phyloP scores from a whole-genome alignment of 2,888 invertebrate species.

The Blastobasis adustella region DNA sequence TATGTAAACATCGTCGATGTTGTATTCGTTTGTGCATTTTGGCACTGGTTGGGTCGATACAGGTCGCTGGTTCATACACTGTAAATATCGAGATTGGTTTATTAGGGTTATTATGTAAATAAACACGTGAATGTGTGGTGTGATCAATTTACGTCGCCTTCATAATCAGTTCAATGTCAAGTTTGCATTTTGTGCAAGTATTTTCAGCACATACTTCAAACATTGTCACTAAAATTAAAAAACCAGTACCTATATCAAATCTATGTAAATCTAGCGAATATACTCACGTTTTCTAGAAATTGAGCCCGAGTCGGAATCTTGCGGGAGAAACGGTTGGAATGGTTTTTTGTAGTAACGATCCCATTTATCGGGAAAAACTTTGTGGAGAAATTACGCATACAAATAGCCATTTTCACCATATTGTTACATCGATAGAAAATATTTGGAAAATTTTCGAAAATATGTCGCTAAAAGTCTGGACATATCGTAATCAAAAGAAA shows the following conservation, averaged over 20 bases:
- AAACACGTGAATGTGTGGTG: slow-evolving; percentile 30
- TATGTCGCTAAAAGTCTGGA: slow-evolving; percentile 36
- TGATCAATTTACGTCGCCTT: slow-evolving; percentile 23
- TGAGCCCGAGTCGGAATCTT: slow-evolving; percentile 63
- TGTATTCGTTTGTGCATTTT: slow-evolving; percentile 36
- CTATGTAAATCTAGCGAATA: slow-evolving; percentile 5
- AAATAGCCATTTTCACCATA: slow-evolving; percentile 70
- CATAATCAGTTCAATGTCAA: slow-evolving; percentile 50
- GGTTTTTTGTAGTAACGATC: slow-evolving; percentile 69
- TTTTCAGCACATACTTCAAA: neutral
- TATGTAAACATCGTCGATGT: slow-evolving; percentile 42
- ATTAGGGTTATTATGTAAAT: slow-evolving; percentile 5
- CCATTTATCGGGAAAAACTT: slow-evolving; percentile 71
- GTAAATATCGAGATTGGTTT: slow-evolving; percentile 16
- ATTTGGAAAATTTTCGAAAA: slow-evolving; percentile 37
- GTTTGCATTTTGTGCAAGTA: slow-evolving; percentile 1
- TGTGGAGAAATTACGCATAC: slow-evolving; percentile 71
- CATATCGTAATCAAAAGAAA: slow-evolving; percentile 25
- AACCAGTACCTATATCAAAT: too few relatives aligned
- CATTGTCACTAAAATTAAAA: too few relatives aligned
- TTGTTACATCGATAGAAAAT: slow-evolving; percentile 23
- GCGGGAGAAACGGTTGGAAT: slow-evolving; percentile 65
- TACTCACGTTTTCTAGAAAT: slow-evolving; percentile 73
- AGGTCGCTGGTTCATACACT: slow-evolving; percentile 54
- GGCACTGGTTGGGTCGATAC: slow-evolving; percentile 55